These are phyloP conservation scores for Pipistrellus kuhlii DNA, from an alignment of 2,797 vertebrate species.

Conservation along the genomic window DNA sequence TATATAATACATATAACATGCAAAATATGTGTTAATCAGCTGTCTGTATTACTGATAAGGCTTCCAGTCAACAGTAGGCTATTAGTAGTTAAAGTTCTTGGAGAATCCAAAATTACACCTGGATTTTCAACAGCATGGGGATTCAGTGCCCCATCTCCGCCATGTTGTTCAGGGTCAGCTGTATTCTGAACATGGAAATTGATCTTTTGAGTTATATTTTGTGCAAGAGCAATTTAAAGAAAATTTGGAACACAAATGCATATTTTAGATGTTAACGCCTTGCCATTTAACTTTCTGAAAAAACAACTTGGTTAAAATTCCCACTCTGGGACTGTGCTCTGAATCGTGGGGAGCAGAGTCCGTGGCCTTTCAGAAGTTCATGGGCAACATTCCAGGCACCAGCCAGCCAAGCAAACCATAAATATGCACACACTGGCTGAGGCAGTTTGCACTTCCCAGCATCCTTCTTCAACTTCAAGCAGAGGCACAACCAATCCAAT, in stretches of 20 bases:
- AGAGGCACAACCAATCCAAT: background rate
- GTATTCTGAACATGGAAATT: background rate
- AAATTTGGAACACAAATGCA: background rate
- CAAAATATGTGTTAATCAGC: background rate
- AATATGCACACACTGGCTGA: background rate
- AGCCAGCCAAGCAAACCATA: background rate
- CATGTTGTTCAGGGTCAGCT: background rate
- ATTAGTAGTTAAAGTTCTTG: background rate
- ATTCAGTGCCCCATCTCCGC: background rate
- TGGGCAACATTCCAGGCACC: background rate
- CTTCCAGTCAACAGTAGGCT: background rate
- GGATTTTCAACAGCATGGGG: background rate
- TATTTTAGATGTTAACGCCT: background rate
- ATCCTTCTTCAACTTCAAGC: background rate
- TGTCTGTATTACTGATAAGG: background rate
- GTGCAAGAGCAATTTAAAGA: background rate
- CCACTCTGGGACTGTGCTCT: background rate
- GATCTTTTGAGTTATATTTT: background rate
- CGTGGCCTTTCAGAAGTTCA: constrained; percentile 8
- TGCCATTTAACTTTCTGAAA: background rate
- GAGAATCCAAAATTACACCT: background rate
- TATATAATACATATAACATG: background rate
- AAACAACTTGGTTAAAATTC: constrained; percentile 2
- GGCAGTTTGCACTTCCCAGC: background rate
- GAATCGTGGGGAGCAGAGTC: background rate